These are phyloP conservation scores for Eilema sororculum DNA, from an alignment of 2,888 invertebrate genomes.

Conservation along the genomic window DNA sequence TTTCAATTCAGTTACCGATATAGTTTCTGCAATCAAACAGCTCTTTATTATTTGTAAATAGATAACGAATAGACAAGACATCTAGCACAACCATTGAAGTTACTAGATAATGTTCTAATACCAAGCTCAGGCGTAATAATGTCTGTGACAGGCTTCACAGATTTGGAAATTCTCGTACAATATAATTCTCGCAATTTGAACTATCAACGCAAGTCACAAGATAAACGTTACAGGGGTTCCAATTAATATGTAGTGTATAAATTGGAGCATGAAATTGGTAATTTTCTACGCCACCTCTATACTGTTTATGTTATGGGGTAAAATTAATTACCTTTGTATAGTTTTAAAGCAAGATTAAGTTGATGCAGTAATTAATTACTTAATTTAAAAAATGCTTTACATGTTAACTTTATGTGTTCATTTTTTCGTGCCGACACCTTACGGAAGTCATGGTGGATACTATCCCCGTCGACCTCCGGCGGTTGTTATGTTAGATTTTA, in stretches of 20 bases:
- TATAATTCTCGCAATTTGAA: conserved; percentile 16
- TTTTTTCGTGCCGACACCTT: too few species aligned
- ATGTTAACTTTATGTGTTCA: too few species aligned
- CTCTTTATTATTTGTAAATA: neutral
- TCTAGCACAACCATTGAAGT: neutral
- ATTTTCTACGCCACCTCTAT: conserved; percentile 11
- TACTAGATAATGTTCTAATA: neutral
- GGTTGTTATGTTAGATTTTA: too few species aligned
- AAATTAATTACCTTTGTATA: neutral
- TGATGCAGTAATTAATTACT: neutral
- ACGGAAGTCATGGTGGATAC: too few species aligned
- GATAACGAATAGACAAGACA: neutral
- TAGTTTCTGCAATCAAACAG: neutral
- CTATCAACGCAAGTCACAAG: conserved; percentile 25
- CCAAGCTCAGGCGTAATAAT: neutral
- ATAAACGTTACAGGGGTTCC: conserved; percentile 26
- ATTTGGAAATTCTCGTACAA: neutral
- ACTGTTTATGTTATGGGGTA: neutral
- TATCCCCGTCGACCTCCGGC: too few species aligned
- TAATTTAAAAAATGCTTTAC: too few species aligned
- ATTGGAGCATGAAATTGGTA: conserved; percentile 38
- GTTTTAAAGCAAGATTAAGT: neutral
- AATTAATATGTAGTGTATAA: conserved; percentile 33
- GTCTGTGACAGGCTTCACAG: neutral
- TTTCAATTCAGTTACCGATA: neutral